Evolutionary conservation across 2,888 invertebrate genomes (phyloP), one percentile per base, ranked within the genome.

Genomic region (Osmoderma eremita): DNA sequence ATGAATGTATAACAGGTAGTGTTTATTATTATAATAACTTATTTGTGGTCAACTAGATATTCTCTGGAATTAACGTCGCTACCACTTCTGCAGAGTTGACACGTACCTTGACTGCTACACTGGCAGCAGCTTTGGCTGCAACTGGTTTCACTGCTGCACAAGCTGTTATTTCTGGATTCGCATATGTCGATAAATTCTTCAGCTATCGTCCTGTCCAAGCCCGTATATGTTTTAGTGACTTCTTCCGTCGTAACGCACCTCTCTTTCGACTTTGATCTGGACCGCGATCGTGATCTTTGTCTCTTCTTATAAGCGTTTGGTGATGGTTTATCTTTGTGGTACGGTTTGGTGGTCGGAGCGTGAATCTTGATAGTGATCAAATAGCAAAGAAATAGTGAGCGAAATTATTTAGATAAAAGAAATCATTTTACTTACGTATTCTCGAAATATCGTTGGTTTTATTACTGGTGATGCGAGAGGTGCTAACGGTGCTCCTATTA

Each of bases 121-220:
- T 74, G 65, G 10, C 67, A 68, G 54, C 72, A 71, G 56, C 72
- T 70, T 38, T 72, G 71, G 53, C 30, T 30, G 30, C 71, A 73
- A 45, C 74, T 73, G n/a, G 73, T 74, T 8, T 73, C 75, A 54
- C 77, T 76, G 69, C 79, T 79, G 70, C 79, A 77, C 22, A 80
- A 72, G 69, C 78, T 79, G 65, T 75, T 77, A 15, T 87, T 82
- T 74, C 82, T 85, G 78, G 85, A 85, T 77, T 88, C 87, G 77
- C 87, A 87, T 61, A 86, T 87, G 53, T 87, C 86, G 72, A 88
- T 88, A 79, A 87, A 88, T 80, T 88, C 87, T 78, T 88, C 88
- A 10, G 88, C 88, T 77, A 88, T 88, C 3, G 86, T 83, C 71
- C 87, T 85, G 78, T 88, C 88, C 38, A 88, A 81, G 0, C 88